Evolutionary conservation across 2,888 invertebrate species (phyloP).

Genomic region (Trachelus tabidus): DNA sequence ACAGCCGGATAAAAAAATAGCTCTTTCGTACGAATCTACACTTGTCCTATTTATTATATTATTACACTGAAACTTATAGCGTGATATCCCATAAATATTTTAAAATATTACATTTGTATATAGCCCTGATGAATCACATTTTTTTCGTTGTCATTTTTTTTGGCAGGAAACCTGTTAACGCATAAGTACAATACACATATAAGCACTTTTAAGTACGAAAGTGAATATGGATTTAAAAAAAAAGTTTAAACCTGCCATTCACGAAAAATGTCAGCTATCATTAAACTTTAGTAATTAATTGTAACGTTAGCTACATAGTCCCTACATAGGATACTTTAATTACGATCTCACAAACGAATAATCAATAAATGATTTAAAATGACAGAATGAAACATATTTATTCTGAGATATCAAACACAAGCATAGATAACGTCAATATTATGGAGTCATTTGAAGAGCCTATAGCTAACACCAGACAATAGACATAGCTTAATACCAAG

Average conservation of each 20-base stretch:
- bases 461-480: not conserved
- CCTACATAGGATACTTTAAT: not conserved
- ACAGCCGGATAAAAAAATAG: not conserved
- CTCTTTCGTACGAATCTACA: not conserved
- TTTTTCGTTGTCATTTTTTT: not conserved
- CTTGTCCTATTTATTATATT: not conserved
- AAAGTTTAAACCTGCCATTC: constrained; percentile 17
- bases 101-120: not conserved
- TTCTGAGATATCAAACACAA: not conserved
- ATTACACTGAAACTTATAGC: not conserved
- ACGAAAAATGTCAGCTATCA: not conserved
- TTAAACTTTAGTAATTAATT: not conserved
- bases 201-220: not conserved
- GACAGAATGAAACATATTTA: not conserved
- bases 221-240: not conserved
- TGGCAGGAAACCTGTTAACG: not conserved
- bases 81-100: not conserved
- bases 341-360: not conserved
- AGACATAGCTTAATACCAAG: not conserved
- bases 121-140: not conserved
- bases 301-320: not conserved
- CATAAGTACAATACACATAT: constrained; percentile 2
- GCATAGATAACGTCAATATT: not conserved
- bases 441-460: not conserved
- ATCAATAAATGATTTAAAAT: not conserved